Base-by-base conservation (phyloP, 2,888 invertebrate species). In the Epiblema foenella region DNA sequence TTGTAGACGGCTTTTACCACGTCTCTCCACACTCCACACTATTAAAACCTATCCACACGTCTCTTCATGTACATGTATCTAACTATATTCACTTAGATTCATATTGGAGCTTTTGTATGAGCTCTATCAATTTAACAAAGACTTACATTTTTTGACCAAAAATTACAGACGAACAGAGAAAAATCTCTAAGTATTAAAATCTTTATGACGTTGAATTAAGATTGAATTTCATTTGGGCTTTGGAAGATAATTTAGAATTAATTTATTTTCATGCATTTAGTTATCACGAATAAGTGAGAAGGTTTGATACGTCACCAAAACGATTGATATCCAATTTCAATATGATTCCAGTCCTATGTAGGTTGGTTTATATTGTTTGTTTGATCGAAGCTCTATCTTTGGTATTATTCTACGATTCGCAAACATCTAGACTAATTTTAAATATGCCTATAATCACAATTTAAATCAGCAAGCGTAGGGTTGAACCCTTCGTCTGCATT, bases 381-480 rank as follows among this genome's bases (percentile, higher is more conserved):
- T 49, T 54, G 8, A 64, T 54, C 15, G 4, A 24, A 12, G 3
- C 24, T 62, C 24, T 29, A 18, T 37, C 37, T 3, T 52, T 29
- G 10, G 15, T 56, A 7, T 9, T 39, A 72, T 75, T 78, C 68
- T 73, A 68, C 73, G 58, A 52, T 64, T 39, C 57, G 57, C 64
- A 20, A 58, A 49, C 20, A 20, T 37, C 15, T 24, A 33, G 33
- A 66, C 72, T 70, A 76, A 77, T 78, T 76, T 78, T 74, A 75
- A 77, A 76, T 75, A 69, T 76, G 77, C 77, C 77, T 76, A 77
- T 75, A 78, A 75, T 77, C 78, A 76, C 77, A 79, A 82, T 79
- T 60, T 60, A 66, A 80, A 83, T 82, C 83, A 83, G 76, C 81
- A 83, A 12, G 81, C 52, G 68, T 70, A 73, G 87, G 87, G 86